A percentile compares a stretch with the other conserved stretches of the same genome.
Evolutionary conservation across 2,113 vertebrate species (phyloP).

Genomic region (Neofelis nebulosa): DNA sequence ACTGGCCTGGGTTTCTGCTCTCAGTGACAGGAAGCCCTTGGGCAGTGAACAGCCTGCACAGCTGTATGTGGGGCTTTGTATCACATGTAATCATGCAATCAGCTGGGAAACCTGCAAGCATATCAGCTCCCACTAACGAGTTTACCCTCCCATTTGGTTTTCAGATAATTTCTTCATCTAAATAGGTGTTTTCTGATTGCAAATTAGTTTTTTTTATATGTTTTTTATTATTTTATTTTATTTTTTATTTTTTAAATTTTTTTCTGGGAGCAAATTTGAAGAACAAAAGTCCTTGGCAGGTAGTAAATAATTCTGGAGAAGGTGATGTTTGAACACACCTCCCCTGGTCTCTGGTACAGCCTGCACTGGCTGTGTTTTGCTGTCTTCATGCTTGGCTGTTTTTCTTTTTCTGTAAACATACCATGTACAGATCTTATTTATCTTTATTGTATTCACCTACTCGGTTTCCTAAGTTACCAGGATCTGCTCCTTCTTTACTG

Average conservation of each 20-base stretch:
- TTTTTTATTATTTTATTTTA: not conserved
- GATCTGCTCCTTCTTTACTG: not conserved
- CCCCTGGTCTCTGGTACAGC: not conserved
- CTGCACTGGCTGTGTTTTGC: not conserved
- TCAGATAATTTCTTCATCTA: not conserved
- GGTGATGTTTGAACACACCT: not conserved
- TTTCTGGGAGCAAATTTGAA: not conserved
- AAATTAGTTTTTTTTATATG: not conserved
- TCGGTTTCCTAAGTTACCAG: not conserved
- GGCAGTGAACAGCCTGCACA: not conserved
- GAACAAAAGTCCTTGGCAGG: not conserved
- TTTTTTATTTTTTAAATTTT: not conserved
- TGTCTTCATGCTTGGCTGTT: not conserved
- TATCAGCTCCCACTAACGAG: not conserved
- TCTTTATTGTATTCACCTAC: not conserved
- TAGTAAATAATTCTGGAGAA: not conserved
- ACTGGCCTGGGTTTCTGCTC: not conserved
- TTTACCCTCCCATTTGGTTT: not conserved
- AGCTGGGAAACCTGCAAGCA: not conserved
- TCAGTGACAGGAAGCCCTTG: not conserved
- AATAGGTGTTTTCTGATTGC: not conserved
- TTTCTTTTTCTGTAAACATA: not conserved
- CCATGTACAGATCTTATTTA: not conserved
- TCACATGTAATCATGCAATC: rapidly evolving
- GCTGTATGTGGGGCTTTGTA: not conserved